Percentiles rank a stretch among this genome's conserved stretches.
These are phyloP conservation scores for Gryllus bimaculatus DNA, from an alignment of 1,140 invertebrate genomes.

Conservation along the genomic window DNA sequence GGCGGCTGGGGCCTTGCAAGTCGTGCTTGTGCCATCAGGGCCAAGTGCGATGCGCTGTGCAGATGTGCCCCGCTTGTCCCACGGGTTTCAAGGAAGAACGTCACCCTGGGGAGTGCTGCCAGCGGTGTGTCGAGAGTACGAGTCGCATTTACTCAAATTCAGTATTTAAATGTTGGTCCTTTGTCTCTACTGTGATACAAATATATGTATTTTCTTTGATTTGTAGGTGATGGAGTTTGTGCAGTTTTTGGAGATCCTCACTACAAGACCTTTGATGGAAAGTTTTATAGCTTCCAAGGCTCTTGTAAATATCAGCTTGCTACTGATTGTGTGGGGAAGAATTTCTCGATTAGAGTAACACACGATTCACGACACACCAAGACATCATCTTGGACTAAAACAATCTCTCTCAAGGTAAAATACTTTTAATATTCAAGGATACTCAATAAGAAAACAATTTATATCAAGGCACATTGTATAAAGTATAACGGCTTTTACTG, in stretches of 20 bases:
- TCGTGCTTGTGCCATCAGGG: constrained; percentile 73
- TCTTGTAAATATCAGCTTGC: constrained; percentile 82
- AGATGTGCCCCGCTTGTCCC: constrained; percentile 64
- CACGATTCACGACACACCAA: constrained; percentile 72
- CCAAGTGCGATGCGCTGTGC: constrained; percentile 66
- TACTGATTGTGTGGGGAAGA: constrained; percentile 66
- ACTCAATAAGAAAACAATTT: no score
- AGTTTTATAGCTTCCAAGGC: constrained; percentile 83
- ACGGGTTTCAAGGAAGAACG: constrained; percentile 60
- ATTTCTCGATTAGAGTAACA: constrained; percentile 78
- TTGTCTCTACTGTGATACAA: not conserved
- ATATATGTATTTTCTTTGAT: constrained; percentile 25
- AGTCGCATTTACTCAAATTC: constrained; percentile 27
- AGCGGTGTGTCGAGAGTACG: constrained; percentile 68
- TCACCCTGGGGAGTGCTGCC: constrained; percentile 71
- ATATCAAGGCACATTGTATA: no score
- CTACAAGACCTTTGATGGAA: constrained; percentile 87
- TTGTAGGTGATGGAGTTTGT: constrained; percentile 71
- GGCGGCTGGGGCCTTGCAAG: constrained; percentile 77
- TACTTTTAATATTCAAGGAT: no score
- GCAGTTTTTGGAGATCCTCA: constrained; percentile 89
- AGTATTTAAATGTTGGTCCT: not conserved
- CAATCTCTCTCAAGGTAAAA: constrained; percentile 62
- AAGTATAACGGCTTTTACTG: no score
- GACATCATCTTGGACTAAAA: constrained; percentile 78